phyloP scores from a whole-genome alignment of 2,888 invertebrate species.

The Tubulanus polymorphus region DNA sequence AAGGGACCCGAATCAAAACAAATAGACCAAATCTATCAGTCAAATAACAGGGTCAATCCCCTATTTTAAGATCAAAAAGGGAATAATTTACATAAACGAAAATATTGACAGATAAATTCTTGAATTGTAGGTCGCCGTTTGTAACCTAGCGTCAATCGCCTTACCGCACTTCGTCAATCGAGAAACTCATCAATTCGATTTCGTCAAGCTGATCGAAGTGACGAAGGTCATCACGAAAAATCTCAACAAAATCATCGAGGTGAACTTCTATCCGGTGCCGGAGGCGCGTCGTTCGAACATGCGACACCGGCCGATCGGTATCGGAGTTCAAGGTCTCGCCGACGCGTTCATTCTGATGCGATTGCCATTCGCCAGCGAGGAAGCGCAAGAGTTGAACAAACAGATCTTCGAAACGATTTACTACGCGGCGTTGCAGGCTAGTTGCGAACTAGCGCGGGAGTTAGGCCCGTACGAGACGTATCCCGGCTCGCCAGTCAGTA shows the following conservation, averaged over 20 bases:
- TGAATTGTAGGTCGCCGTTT: slow-evolving; percentile 93
- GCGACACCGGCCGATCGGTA: slow-evolving; percentile 68
- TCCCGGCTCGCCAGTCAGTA: slow-evolving; percentile 84
- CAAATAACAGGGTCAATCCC: no score
- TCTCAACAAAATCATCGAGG: slow-evolving; percentile 93
- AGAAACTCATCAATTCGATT: slow-evolving; percentile 75
- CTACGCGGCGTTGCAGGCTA: slow-evolving; percentile 92
- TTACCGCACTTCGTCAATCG: slow-evolving; percentile 85
- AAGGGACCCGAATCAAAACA: no score
- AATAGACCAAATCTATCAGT: no score
- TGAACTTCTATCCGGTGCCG: slow-evolving; percentile 90
- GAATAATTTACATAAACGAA: no score
- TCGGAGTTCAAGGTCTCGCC: slow-evolving; percentile 96
- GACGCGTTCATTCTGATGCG: slow-evolving; percentile 94
- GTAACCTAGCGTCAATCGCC: slow-evolving; percentile 95
- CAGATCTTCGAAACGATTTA: slow-evolving; percentile 98
- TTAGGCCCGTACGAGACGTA: slow-evolving; percentile 88
- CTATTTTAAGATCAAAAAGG: no score
- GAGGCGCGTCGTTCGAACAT: slow-evolving; percentile 78
- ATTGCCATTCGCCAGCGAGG: slow-evolving; percentile 82
- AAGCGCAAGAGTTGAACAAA: slow-evolving; percentile 80
- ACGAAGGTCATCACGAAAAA: slow-evolving; percentile 85
- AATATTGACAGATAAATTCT: no score
- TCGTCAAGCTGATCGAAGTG: slow-evolving; percentile 77
- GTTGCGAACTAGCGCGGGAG: slow-evolving; percentile 85